These are phyloP conservation scores for Eudorcas thomsonii DNA, from an alignment of 2,113 vertebrate genomes.

Conservation along the genomic window DNA sequence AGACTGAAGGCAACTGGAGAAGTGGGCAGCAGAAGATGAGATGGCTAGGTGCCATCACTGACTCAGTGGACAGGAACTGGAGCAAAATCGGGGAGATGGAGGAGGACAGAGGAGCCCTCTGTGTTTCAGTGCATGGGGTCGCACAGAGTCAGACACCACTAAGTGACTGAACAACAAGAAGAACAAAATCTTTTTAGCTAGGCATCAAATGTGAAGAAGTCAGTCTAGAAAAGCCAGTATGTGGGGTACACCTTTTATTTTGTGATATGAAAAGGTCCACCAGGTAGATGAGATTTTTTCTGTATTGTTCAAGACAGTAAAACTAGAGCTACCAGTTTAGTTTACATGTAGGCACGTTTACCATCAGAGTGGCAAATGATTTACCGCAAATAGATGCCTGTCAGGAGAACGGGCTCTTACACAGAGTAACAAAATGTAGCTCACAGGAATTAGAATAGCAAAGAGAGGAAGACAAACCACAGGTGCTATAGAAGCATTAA, in stretches of 20 bases:
- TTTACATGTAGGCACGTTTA: background rate
- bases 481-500: background rate
- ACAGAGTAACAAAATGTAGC: background rate
- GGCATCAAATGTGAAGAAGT: background rate
- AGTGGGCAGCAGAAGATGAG: background rate
- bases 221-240: background rate
- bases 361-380: background rate
- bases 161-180: background rate
- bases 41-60: background rate
- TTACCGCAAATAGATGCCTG: background rate
- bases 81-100: fast-evolving
- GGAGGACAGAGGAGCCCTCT: background rate
- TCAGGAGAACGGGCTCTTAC: background rate
- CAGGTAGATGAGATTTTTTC: background rate
- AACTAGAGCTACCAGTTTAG: background rate
- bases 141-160: background rate
- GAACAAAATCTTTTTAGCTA: background rate
- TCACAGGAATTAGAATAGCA: background rate
- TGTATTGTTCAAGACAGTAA: background rate
- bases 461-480: background rate
- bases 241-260: background rate
- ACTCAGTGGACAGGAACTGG: background rate
- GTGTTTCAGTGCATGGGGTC: background rate
- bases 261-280: background rate
- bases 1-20: background rate